Evolutionary conservation across 2,888 invertebrate genomes (phyloP).

Genomic region (Xanthostigma xanthostigma): DNA sequence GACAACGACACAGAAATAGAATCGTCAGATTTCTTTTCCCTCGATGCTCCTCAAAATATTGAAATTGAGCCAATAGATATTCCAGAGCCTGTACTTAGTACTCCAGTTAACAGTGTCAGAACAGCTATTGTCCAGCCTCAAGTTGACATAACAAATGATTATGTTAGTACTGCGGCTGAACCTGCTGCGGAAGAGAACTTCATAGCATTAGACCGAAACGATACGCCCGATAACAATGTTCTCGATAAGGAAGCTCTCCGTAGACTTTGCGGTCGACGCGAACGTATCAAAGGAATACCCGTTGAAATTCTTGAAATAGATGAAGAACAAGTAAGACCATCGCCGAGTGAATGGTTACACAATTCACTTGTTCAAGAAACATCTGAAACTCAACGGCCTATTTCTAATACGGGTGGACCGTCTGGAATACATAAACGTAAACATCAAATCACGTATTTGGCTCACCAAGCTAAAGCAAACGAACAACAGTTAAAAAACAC

Average conservation of each 20-base stretch:
- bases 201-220: neutral
- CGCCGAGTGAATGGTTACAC: conserved; percentile 56
- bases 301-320: conserved; percentile 62
- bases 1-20: neutral
- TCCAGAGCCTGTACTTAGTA: neutral
- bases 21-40: neutral
- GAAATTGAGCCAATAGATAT: neutral
- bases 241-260: conserved; percentile 24
- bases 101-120: neutral
- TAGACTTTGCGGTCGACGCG: conserved; percentile 44
- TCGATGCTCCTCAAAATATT: neutral
- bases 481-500: conserved; percentile 79
- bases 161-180: neutral
- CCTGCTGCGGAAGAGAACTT: neutral
- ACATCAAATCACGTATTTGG: conserved; percentile 85
- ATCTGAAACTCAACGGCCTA: conserved; percentile 30
- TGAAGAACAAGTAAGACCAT: conserved; percentile 56
- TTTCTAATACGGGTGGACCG: conserved; percentile 31
- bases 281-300: conserved; percentile 38
- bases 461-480: conserved; percentile 76
- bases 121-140: neutral
- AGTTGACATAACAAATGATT: neutral
- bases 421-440: conserved; percentile 38
- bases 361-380: conserved; percentile 56
- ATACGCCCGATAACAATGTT: neutral